Evolutionary conservation across 2,888 invertebrate genomes (phyloP), one percentile per base, ranked within the genome.

Genomic region (Lydus trimaculatus): DNA sequence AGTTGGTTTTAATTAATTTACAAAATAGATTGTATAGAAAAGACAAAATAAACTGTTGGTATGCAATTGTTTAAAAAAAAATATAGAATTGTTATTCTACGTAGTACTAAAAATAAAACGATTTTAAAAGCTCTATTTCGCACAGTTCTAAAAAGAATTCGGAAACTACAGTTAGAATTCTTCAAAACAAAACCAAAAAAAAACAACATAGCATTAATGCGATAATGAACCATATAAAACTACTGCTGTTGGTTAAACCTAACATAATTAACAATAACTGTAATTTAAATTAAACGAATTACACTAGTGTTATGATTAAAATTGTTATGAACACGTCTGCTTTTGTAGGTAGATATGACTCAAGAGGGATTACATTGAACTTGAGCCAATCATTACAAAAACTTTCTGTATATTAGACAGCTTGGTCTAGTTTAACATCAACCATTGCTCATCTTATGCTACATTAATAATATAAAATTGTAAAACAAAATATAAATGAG

Each of bases 371-470:
- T 36, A 63, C 31, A 31, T 68, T 68, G 64, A 68, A 64, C 64
- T 61, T 61, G 58, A 39, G 67, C 67, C 67, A 68, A 68, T 64
- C 48, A 31, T 28, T 61, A 33, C 63, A 58, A 62, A 63, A n/a
- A 48, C 60, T 33, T 64, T 60, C 56, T 64, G 58, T 39, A 58
- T 25, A 58, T 25, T 31, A 68, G 67, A 68, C 64, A 64, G 58
- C 64, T 64, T 64, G 64, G 64, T 33, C 39, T 39, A 63, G 63
- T 31, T 25, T 25, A 52, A 31, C 64, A 58, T 17, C 20, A 31
- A 33, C 52, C 64, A 58, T 64, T 56, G 64, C 58, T 64, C 64
- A 64, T 58, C 36, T 31, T 58, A 59, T 33, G 59, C 59, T 59
- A 33, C 59, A 59, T 59, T 59, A 31, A 59, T 9, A 59, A 2